Base-by-base conservation (phyloP, 2,113 vertebrate genomes). In the Ophiodon elongatus region DNA sequence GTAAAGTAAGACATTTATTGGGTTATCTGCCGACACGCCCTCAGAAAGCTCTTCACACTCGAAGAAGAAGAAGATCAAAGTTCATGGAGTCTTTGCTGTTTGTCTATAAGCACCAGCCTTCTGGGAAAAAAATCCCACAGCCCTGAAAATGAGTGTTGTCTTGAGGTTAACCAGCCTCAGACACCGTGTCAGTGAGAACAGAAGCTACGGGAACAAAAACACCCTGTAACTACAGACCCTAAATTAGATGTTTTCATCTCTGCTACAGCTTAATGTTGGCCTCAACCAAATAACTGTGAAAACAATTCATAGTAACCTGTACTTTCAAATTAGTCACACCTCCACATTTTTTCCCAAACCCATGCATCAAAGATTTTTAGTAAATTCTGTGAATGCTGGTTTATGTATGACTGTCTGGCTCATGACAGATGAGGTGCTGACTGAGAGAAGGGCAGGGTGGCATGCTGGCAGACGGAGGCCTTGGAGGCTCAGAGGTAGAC, bases 391-490 rank as follows among this genome's bases (percentile, higher is more conserved):
- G 69, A 84, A 84, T 78, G 67, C 83, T 7, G 21, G 33, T 82
- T 89, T 83, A 79, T 21, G 66, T 77, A 76, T 71, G 88, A 43
- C 66, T 69, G 60, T 83, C 77, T 70, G 79, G 71, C 68, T 75
- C 73, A 59, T 90, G 89, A 93, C 83, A 82, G 84, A 93, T 79
- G 91, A 89, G 88, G 88, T 90, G 91, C 84, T 91, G 90, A 92
- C 85, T 85, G 93, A 89, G 88, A 86, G 86, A 85, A 54, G 84
- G 85, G 64, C 88, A 83, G 88, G 70, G 71, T 88, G 88, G 84
- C 77, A 79, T 69, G 82, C 78, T 83, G 85, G 89, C 85, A 90
- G 83, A 88, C 57, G 17, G 66, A 87, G 81, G 88, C 82, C 75
- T 60, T 52, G 85, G 80, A 89, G 84, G 77, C 90, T 89, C 87